Evolutionary conservation across 1,140 invertebrate genomes (phyloP), one percentile per base, ranked within the genome.

Genomic region (Cardiocondyla obscurior): DNA sequence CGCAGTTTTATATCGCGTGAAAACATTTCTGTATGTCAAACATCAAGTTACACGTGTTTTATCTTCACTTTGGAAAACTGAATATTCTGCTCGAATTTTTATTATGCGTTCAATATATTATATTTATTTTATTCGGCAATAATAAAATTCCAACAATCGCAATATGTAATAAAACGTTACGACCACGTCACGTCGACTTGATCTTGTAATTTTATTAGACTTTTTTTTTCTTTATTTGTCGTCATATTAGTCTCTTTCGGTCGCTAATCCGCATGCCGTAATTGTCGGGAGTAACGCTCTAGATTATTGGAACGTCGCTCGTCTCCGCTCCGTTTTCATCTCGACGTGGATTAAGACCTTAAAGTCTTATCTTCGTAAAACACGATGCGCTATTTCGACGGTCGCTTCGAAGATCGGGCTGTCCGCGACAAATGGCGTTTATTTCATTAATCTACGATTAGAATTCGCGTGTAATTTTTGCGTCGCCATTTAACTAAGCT

Each of bases 311-410:
- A 55, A 33, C 51, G 25, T 46, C 42, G 42, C 28, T 72, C 36
- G 55, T 82, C 70, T 36, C 25, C 49, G 12, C 46, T 85, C 64
- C 81, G 19, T 44, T 86, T 86, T 79, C 58, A 67, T 55, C 64
- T 67, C 85, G 36, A 22, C 69, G 53, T 28, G 85, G 81, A 87
- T 87, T 87, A 87, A 87, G 74, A 81, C 86, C 55, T 88, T 88
- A 85, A 88, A 88, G 73, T 73, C 86, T 88, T 88, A 88, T 88
- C 87, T 79, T 77, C 51, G 83, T 62, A 55, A 72, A 88, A 88
- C 87, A 88, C 79, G 87, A 81, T 55, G 62, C 85, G 69, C 58
- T 28, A 46, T 76, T 60, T 49, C 51, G 51, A 72, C 58, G 65
- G 16, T 30, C 25, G 28, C 33, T 55, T 42, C 82, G 39, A 51